A percentile compares a stretch with the other conserved stretches of the same genome.
These are phyloP conservation scores for Apis florea DNA, from an alignment of 1,140 invertebrate genomes.

Conservation along the genomic window DNA sequence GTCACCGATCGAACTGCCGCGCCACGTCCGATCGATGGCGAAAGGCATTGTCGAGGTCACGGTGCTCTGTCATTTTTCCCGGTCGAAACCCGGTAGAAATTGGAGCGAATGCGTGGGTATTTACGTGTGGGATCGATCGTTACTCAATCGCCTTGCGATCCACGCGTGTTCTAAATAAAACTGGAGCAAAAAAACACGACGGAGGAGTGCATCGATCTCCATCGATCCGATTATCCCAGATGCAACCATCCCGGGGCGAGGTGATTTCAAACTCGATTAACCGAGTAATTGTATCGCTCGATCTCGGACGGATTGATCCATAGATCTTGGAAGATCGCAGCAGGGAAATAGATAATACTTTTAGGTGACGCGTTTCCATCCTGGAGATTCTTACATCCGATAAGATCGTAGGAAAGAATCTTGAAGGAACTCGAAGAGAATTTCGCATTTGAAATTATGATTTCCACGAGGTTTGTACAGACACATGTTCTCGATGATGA, in stretches of 20 bases:
- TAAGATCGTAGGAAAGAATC: not conserved
- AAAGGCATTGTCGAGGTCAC: slow-evolving; percentile 73
- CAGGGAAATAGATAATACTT: too few species aligned
- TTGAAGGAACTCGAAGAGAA: not conserved
- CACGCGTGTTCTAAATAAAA: slow-evolving; percentile 8
- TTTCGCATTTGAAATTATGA: not conserved
- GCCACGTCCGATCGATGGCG: slow-evolving; percentile 66
- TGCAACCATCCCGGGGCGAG: too few species aligned
- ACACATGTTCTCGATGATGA: not conserved
- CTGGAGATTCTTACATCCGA: not conserved
- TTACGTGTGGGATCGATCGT: not conserved
- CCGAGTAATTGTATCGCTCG: not conserved
- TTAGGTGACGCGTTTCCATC: too few species aligned
- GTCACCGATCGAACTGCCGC: slow-evolving; percentile 44
- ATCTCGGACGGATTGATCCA: not conserved
- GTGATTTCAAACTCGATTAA: not conserved
- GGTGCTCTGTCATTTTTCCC: slow-evolving; percentile 63
- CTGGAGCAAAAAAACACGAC: not conserved
- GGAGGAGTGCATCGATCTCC: not conserved
- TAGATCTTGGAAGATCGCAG: not conserved
- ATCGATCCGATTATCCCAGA: not conserved
- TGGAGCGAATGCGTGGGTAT: slow-evolving; percentile 53
- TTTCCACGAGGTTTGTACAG: not conserved
- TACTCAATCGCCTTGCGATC: slow-evolving; percentile 15
- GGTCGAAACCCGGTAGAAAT: slow-evolving; percentile 60